Evolutionary conservation across 2,888 invertebrate species (phyloP), one percentile per base, ranked within the genome.

Genomic region (Euplexia lucipara): DNA sequence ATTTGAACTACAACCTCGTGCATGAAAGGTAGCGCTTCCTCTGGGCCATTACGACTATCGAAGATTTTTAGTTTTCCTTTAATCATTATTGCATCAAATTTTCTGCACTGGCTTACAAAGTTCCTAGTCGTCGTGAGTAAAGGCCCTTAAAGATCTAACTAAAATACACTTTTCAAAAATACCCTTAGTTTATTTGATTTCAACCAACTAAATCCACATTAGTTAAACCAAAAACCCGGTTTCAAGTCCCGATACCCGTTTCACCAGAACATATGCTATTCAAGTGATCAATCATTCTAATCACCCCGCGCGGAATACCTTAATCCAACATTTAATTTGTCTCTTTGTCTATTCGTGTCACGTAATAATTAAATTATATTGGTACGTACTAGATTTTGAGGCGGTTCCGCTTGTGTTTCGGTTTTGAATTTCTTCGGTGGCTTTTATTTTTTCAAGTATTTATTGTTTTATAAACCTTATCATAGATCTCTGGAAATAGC

Each of bases 231-330:
- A 45, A 54, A 64, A 52, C 41, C 41, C 32, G 35, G 34, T 32
- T 48, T 10, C 30, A 4, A 30, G 16, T 34, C 14, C 30, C n/a
- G 9, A 26, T 56, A 70, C 52, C 64, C 42, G 51, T 37, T 60
- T 22, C 26, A 30, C 6, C 42, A 26, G 52, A 54, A 60, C 78
- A 65, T 57, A 66, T 77, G 66, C 48, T 65, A 44, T 62, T 51
- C 39, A 37, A 47, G 65, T 78, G 84, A 91, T 91, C 88, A 83
- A 85, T 91, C 89, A 88, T 83, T 61, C 74, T 74, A 83, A 90
- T 90, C 87, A 91, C 90, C 85, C 91, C 89, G 57, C 66, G 6
- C 80, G 91, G 91, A 89, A 89, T 90, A 86, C 83, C 72, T 77
- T 71, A 77, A 76, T 78, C 73, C 70, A 65, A 63, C 78, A 77